A percentile compares a stretch with the other conserved stretches of the same genome.
These are phyloP conservation scores for Chrysolina americana DNA, from an alignment of 2,888 invertebrate species.

Conservation along the genomic window DNA sequence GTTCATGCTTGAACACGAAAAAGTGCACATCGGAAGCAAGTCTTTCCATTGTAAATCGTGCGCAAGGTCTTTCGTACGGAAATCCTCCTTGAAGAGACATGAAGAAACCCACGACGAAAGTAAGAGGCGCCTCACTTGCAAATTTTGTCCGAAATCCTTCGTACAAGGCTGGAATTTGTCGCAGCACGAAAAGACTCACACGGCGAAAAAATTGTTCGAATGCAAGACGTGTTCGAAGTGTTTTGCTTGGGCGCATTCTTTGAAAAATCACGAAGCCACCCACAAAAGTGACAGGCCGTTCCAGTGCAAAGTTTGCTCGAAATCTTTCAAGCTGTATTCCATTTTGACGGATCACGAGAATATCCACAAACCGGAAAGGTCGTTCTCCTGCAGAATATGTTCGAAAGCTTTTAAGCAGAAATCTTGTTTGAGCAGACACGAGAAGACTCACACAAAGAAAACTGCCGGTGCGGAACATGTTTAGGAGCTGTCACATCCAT, in stretches of 20 bases:
- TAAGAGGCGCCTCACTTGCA: neutral
- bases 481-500: too few relatives aligned
- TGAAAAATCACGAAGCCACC: neutral
- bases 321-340: neutral
- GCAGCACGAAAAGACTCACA: neutral
- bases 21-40: neutral
- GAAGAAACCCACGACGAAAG: neutral
- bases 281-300: neutral
- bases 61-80: neutral
- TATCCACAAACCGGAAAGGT: neutral
- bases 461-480: too few relatives aligned
- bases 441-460: neutral
- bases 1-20: neutral
- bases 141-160: neutral
- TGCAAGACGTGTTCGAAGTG: neutral
- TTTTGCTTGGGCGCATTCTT: neutral
- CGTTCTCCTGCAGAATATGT: neutral
- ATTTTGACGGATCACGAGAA: neutral
- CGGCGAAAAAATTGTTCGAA: neutral
- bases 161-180: neutral
- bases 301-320: neutral
- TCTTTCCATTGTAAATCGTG: neutral
- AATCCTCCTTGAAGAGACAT: neutral
- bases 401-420: neutral
- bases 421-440: neutral